Evolutionary conservation across 1,140 invertebrate species (phyloP).

Genomic region (Parapsyche elsis): DNA sequence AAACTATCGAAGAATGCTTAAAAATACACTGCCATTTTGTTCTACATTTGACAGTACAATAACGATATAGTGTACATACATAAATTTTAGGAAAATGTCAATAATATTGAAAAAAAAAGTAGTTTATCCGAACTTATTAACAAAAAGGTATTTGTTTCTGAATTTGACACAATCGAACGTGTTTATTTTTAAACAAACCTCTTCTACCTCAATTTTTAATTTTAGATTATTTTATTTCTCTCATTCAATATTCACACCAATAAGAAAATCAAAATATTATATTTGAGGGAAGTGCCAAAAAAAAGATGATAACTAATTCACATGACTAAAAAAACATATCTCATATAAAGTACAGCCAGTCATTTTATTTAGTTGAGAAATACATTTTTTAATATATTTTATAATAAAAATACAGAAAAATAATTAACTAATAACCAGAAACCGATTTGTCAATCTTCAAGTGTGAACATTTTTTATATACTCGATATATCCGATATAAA

Average conservation of each 20-base stretch:
- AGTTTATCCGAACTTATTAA: neutral
- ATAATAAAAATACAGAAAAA: too few species aligned
- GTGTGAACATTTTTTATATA: too few species aligned
- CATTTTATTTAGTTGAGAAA: too few species aligned
- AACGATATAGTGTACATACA: neutral
- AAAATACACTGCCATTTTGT: conserved; percentile 31
- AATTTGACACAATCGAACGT: neutral
- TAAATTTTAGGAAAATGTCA: neutral
- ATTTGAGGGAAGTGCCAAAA: conserved; percentile 14
- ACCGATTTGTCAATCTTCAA: too few species aligned
- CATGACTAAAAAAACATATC: too few species aligned
- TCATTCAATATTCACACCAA: neutral
- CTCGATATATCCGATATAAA: too few species aligned
- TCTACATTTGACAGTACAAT: neutral
- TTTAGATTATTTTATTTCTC: neutral
- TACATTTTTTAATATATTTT: too few species aligned
- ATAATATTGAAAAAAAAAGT: neutral
- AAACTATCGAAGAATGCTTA: conserved; percentile 5
- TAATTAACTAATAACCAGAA: too few species aligned
- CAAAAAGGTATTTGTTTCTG: neutral
- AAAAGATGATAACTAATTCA: neutral
- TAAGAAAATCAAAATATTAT: neutral
- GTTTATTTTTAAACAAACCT: conserved; percentile 25
- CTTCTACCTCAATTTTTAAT: conserved; percentile 3
- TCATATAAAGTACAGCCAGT: too few species aligned